Evolutionary conservation across 2,888 invertebrate species (phyloP), one percentile per base, ranked within the genome.

Genomic region (Hydropsyche betteni): DNA sequence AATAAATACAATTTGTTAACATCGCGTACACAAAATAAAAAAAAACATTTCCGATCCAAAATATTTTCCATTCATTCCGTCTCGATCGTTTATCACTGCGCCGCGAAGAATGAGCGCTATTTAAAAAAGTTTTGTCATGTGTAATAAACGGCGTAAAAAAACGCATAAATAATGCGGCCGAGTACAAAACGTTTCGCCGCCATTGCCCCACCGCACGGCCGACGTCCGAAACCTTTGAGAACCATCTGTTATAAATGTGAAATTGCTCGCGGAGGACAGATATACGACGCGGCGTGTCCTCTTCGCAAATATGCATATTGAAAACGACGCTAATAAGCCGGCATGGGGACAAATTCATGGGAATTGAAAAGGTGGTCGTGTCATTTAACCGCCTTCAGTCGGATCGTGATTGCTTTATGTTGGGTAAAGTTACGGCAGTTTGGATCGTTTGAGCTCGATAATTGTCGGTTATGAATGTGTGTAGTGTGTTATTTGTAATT

Each of bases 71-170:
- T 44, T 58, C 58, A 8, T 14, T 24, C 14, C 16, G 16, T 4
- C 8, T 2, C 58, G 58, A 44, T 24, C 14, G 24, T 58, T 58
- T 58, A 58, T 58, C 58, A 58, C 16, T 24, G 58, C 2, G 24
- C 14, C 58, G 58, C 58, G 58, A 58, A 58, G 14, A 58, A 58
- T 58, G 58, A 16, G 24, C 58, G 58, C 24, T 58, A 58, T 58
- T 58, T 58, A 58, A 58, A 58, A 58, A 58, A 58, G 58, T 58
- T 58, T 58, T 58, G 58, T 58, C 58, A 58, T 58, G 58, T 58
- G 58, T 58, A 58, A 58, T 58, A 58, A 58, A 58, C 24, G 58
- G 58, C 14, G 58, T 14, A 58, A 14, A 58, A 16, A 44, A 44
- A 44, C 44, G 44, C 44, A 44, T 44, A 44, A 44, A 44, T 44